Evolutionary conservation across 2,888 invertebrate genomes (phyloP).

Genomic region (Strigamia crassipes): DNA sequence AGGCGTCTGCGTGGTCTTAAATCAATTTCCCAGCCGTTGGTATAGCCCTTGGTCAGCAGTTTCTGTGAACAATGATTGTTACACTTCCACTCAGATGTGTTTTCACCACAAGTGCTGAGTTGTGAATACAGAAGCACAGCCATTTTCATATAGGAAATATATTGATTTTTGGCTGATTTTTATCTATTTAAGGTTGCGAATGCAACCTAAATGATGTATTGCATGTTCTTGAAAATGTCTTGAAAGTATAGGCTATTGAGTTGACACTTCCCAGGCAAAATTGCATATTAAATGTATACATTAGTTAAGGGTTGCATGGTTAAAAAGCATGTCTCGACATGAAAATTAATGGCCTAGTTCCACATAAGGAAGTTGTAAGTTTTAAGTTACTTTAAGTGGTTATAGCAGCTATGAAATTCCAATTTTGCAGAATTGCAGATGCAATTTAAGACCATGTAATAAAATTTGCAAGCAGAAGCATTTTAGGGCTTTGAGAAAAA

Average conservation of each 20-base stretch:
- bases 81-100: not conserved
- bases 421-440: not conserved
- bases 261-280: too few species aligned
- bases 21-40: not conserved
- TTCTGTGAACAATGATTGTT: slow-evolving; percentile 4
- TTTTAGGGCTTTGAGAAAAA: not conserved
- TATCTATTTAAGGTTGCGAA: too few species aligned
- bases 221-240: too few species aligned
- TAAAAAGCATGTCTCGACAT: not conserved
- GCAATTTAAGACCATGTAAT: not conserved
- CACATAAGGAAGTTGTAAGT: slow-evolving; percentile 2
- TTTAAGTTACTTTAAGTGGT: not conserved
- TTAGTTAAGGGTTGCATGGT: not conserved
- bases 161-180: not conserved
- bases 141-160: not conserved
- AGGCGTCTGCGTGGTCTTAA: slow-evolving; percentile 26
- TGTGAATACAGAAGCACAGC: not conserved
- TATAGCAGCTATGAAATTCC: slow-evolving; percentile 16
- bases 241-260: too few species aligned
- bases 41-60: slow-evolving; percentile 24
- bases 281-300: too few species aligned
- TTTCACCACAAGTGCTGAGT: slow-evolving; percentile 25
- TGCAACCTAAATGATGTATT: too few species aligned
- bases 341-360: not conserved
- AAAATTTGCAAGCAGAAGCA: not conserved